Evolutionary conservation across 2,888 invertebrate species (phyloP), one percentile per base, ranked within the genome.

Genomic region (Cephus pulcher): DNA sequence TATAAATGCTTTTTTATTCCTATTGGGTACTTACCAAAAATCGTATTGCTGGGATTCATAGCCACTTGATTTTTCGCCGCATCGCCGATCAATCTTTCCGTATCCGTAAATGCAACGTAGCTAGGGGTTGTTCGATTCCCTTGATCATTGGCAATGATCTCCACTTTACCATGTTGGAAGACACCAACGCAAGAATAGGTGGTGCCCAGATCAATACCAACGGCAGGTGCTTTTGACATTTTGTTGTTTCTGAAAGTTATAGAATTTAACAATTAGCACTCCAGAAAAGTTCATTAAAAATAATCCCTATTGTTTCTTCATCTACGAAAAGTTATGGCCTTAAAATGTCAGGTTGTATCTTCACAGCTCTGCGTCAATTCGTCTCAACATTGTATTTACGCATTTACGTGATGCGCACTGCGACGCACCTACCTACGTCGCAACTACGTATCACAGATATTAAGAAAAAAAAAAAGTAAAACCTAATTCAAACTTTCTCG

Each of bases 81-180:
- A 92, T 97, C 97, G 71, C 97, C 97, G 85, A 97, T 96, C 69
- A 97, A 93, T 75, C 97, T 93, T 91, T 97, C 97, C 4, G 94
- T 95, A 85, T 97, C 97, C 34, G 96, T 97, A 91, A 97, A 97
- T 9, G 96, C 97, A 75, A 97, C 97, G 92, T 96, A 97, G 82
- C 96, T 96, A 74, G 97, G 97, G 75, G 97, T 97, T 12, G 97
- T 97, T 76, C 97, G 93, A 91, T 97, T 97, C 82, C 97, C 97
- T 92, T 97, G 97, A 90, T 97, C 97, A 90, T 97, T 97, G 79
- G 97, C 96, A 89, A 97, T 97, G 89, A 96, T 96, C 90, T 96
- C 96, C 81, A 96, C 96, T 90, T 96, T 95, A 80, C 95, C 95
- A 88, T 96, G 94, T 89, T 96, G 95, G 94, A 95, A 97, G n/a